Evolutionary conservation across 2,113 vertebrate genomes (phyloP).

Genomic region (Anoura caudifer): DNA sequence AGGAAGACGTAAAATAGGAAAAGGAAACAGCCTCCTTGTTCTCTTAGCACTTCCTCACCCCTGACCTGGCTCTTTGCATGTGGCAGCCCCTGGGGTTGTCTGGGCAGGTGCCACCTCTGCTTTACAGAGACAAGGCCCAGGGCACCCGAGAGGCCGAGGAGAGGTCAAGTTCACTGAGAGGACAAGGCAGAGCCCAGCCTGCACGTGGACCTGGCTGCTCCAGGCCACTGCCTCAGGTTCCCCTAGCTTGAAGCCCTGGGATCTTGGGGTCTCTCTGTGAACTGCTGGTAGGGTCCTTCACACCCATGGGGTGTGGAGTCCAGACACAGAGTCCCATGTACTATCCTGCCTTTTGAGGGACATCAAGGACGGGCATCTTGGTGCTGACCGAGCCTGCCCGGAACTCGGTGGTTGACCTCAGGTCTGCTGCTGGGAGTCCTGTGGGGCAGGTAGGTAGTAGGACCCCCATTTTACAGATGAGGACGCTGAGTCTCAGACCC

Average conservation of each 20-base stretch:
- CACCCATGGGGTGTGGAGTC: background rate
- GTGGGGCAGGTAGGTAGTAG: background rate
- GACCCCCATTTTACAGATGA: background rate
- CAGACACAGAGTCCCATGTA: background rate
- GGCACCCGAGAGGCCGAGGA: background rate
- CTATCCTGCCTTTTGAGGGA: background rate
- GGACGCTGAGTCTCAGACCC: background rate
- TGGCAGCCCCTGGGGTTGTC: background rate
- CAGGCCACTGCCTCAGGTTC: too few species aligned
- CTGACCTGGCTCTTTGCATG: fast-evolving
- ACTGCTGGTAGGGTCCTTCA: background rate
- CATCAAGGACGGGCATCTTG: background rate
- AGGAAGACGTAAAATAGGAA: background rate
- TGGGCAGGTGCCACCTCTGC: background rate
- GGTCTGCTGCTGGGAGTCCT: background rate
- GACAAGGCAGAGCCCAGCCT: background rate
- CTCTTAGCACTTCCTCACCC: background rate
- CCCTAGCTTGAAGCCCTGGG: background rate
- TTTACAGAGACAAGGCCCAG: background rate
- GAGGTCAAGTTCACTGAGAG: background rate
- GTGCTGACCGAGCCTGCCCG: fast-evolving
- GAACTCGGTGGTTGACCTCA: background rate
- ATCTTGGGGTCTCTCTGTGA: background rate
- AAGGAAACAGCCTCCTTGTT: background rate
- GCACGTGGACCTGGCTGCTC: background rate